These are phyloP conservation scores for Cirrhinus molitorella DNA, from an alignment of 2,797 vertebrate genomes.

Conservation along the genomic window DNA sequence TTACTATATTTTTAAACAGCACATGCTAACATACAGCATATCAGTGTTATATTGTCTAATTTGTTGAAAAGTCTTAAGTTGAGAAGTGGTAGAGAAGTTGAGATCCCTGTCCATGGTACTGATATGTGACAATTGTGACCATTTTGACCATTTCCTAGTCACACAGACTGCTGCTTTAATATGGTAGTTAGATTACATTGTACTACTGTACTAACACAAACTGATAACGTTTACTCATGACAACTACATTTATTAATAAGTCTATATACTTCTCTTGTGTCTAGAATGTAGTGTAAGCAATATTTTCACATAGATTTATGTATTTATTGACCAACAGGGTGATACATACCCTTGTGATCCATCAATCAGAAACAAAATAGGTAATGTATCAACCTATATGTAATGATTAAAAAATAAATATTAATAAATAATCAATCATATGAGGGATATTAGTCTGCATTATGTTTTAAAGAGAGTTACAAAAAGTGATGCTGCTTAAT, in stretches of 20 bases:
- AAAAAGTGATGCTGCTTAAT: too few relatives aligned
- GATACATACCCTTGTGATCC: not conserved
- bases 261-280: not conserved
- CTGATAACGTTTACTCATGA: not conserved
- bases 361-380: not conserved
- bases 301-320: not conserved
- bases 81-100: not conserved
- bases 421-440: not conserved
- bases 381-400: not conserved
- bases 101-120: not conserved
- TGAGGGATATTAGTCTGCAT: not conserved
- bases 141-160: not conserved
- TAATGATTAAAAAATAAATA: too few relatives aligned
- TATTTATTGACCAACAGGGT: not conserved
- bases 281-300: not conserved
- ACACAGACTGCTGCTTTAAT: not conserved
- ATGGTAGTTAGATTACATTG: not conserved
- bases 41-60: not conserved
- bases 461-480: not conserved
- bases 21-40: not conserved
- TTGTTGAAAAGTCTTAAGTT: not conserved
- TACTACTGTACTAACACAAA: not conserved
- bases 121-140: not conserved
- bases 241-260: not conserved
- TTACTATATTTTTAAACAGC: not conserved